Conservation (phyloP, 2,888 invertebrate genomes). For the Harmothoe impar region DNA sequence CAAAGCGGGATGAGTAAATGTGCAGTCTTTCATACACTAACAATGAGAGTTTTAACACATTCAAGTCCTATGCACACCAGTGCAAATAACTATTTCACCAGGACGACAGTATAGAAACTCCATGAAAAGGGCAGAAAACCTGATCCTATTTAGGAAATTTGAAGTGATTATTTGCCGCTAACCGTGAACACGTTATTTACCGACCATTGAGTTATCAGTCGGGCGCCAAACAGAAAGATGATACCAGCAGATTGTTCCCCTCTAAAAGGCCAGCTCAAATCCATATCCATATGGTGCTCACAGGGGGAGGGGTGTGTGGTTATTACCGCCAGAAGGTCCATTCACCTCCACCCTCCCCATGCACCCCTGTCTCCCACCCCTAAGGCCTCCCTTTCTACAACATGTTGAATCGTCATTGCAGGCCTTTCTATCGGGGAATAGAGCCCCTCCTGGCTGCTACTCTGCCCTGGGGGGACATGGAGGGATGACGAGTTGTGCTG, state of each 20-base stretch:
- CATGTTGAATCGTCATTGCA: neutral
- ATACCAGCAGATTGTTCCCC: slow-evolving; percentile 32
- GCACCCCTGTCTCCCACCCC: neutral
- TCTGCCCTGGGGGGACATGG: neutral
- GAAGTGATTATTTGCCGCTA: slow-evolving; percentile 51
- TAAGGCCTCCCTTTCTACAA: neutral
- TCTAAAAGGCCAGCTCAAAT: neutral
- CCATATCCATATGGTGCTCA: slow-evolving; percentile 42
- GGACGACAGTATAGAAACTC: neutral
- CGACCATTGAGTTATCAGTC: slow-evolving; percentile 28
- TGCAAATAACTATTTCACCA: neutral
- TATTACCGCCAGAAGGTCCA: slow-evolving; percentile 31
- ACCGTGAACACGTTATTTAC: slow-evolving; percentile 2
- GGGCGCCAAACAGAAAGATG: slow-evolving; percentile 12
- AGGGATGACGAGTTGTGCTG: neutral
- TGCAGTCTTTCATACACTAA: neutral
- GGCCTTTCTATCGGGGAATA: neutral
- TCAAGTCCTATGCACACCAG: neutral
- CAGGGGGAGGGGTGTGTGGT: neutral
- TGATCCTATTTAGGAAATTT: slow-evolving; percentile 39
- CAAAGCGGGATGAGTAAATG: neutral
- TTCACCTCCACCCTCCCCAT: neutral
- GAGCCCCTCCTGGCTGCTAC: neutral
- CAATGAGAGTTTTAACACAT: slow-evolving; percentile 53
- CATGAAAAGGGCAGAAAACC: neutral